These are phyloP conservation scores for Doris montereyensis DNA, from an alignment of 2,888 invertebrate species.

Conservation along the genomic window DNA sequence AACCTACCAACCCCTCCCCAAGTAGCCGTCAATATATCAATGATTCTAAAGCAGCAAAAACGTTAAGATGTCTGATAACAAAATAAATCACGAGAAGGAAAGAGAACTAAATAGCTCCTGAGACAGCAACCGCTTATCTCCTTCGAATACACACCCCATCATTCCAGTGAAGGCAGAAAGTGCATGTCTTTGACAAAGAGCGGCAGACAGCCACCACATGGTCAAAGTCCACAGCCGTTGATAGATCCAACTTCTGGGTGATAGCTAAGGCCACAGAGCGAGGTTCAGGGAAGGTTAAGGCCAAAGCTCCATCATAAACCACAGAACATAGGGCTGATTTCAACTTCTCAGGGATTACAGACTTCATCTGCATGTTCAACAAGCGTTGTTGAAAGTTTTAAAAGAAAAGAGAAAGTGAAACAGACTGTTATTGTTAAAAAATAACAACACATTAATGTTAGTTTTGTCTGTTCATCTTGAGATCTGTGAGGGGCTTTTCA, in stretches of 20 bases:
- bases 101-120: slow-evolving; percentile 39
- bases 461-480: no score
- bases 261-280: slow-evolving; percentile 55
- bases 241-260: slow-evolving; percentile 56
- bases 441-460: no score
- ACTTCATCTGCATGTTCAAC: slow-evolving; percentile 36
- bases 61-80: background rate
- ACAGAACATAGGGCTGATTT: slow-evolving; percentile 52
- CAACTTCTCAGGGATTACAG: slow-evolving; percentile 59
- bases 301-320: slow-evolving; percentile 64
- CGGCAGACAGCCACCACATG: slow-evolving; percentile 56
- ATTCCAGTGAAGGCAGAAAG: slow-evolving; percentile 55
- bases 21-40: no score
- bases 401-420: no score
- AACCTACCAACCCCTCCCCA: no score
- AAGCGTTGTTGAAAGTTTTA: no score
- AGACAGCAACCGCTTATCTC: no score
- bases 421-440: no score
- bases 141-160: slow-evolving; percentile 45
- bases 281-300: slow-evolving; percentile 56
- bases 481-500: no score
- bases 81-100: background rate
- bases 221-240: slow-evolving; percentile 53
- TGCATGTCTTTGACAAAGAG: slow-evolving; percentile 64
- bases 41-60: background rate